Evolutionary conservation across 2,797 vertebrate genomes (phyloP).

Genomic region (Melanotaenia pygmaea): DNA sequence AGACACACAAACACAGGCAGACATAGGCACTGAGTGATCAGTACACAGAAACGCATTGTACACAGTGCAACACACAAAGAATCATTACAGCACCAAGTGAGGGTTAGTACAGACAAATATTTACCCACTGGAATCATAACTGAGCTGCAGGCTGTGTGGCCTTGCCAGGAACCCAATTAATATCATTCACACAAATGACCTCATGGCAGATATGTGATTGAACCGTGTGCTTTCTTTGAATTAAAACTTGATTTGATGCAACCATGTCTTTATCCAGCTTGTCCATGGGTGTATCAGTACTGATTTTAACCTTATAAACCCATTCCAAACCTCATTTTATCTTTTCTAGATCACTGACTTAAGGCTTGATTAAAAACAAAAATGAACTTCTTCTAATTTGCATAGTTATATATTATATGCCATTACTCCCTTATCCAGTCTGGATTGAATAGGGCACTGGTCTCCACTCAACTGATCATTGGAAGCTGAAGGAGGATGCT

Average conservation of each 20-base stretch:
- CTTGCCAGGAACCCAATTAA: conserved; percentile 81
- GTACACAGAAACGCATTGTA: conserved; percentile 69
- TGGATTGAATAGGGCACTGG: conserved; percentile 34
- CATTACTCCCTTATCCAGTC: background rate
- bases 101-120: conserved; percentile 83
- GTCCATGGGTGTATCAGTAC: conserved; percentile 23
- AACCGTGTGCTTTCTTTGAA: conserved; percentile 37
- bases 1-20: conserved; percentile 37
- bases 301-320: conserved; percentile 36
- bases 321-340: conserved; percentile 17
- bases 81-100: conserved; percentile 81
- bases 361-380: conserved; percentile 3
- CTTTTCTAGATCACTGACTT: conserved; percentile 12
- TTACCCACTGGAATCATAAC: conserved; percentile 85
- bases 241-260: conserved; percentile 32
- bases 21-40: conserved; percentile 69
- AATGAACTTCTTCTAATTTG: conserved; percentile 6
- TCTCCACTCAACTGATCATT: conserved; percentile 25
- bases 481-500: conserved; percentile 59
- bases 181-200: conserved; percentile 79
- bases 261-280: conserved; percentile 31
- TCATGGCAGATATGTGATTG: conserved; percentile 63
- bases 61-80: conserved; percentile 74
- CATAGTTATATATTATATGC: conserved; percentile 16
- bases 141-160: conserved; percentile 74